phyloP scores from a whole-genome alignment of 2,113 vertebrate species.

The Dromas ardeola region DNA sequence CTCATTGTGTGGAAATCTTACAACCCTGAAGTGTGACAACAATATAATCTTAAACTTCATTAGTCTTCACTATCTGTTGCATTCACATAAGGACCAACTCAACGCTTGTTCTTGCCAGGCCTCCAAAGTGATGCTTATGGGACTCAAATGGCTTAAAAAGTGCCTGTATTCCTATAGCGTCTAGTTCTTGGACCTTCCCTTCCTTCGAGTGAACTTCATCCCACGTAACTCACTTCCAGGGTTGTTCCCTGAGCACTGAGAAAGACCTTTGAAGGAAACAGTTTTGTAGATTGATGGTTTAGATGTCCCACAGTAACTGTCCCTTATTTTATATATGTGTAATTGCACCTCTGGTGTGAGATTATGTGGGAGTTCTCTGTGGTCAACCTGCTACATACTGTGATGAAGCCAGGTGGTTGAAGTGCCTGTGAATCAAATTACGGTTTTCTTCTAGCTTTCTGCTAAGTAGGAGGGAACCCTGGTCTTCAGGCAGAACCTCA shows the following conservation, averaged over 20 bases:
- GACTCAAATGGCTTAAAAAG: not conserved
- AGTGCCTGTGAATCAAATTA: not conserved
- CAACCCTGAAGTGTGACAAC: not conserved
- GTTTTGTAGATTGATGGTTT: not conserved
- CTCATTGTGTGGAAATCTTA: not conserved
- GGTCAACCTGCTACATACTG: not conserved
- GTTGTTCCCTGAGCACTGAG: not conserved
- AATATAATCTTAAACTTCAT: not conserved
- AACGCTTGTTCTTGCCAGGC: not conserved
- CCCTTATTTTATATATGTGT: not conserved
- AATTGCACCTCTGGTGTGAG: not conserved
- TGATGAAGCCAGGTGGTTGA: not conserved
- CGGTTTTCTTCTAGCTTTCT: not conserved
- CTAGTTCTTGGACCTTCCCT: not conserved
- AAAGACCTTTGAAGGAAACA: not conserved
- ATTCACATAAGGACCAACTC: not conserved
- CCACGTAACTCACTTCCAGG: not conserved
- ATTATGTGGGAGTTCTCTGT: not conserved
- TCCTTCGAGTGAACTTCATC: not conserved
- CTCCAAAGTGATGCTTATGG: not conserved
- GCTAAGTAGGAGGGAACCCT: not conserved
- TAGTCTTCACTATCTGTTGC: not conserved
- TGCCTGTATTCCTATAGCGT: not conserved
- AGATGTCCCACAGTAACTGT: not conserved
- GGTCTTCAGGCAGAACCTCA: not conserved